Evolutionary conservation across 2,113 vertebrate genomes (phyloP).

Genomic region (Isichthys henryi): DNA sequence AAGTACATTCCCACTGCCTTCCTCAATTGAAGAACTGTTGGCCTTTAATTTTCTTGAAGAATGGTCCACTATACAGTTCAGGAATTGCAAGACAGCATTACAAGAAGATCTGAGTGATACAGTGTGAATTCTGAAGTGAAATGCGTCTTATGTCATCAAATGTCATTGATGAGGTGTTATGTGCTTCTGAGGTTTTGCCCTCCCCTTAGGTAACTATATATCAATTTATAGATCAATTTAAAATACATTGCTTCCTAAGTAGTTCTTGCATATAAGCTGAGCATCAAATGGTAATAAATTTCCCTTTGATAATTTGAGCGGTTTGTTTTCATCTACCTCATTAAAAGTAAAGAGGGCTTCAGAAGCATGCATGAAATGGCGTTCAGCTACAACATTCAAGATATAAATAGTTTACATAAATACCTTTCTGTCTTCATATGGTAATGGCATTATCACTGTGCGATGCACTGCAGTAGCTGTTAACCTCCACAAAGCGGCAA

Average conservation of each 20-base stretch:
- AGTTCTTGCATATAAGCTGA: background rate
- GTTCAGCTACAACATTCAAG: conserved; percentile 9
- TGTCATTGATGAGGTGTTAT: background rate
- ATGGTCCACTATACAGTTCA: background rate
- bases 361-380: conserved; percentile 3
- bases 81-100: background rate
- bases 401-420: conserved; percentile 36
- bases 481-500: conserved; percentile 49
- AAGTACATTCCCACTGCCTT: background rate
- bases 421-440: conserved; percentile 7
- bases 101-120: background rate
- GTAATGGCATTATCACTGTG: background rate
- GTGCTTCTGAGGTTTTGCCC: background rate
- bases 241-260: background rate
- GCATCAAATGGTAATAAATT: background rate
- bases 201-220: background rate
- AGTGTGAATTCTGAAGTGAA: background rate
- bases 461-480: conserved; percentile 30
- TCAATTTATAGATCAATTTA: background rate
- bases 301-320: background rate
- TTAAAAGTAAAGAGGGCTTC: background rate
- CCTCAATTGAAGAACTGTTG: background rate
- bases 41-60: background rate
- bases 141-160: background rate
- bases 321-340: conserved; percentile 14